phyloP scores from a whole-genome alignment of 2,888 invertebrate species.

The Fragum whitleyi region DNA sequence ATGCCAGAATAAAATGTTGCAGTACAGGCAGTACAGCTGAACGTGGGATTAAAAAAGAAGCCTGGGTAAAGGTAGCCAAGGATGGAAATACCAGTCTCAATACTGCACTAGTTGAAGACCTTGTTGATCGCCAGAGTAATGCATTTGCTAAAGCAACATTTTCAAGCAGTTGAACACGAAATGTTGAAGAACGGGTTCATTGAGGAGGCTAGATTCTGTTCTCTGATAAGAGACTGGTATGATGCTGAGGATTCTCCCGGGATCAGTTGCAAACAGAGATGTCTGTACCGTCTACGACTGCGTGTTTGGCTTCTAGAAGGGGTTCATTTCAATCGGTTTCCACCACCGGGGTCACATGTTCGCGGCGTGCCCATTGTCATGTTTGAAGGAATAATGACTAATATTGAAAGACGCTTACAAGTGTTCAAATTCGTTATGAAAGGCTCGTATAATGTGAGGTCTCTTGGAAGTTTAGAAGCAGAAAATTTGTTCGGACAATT shows the following conservation, averaged over 20 bases:
- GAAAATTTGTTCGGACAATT: slow-evolving; percentile 56
- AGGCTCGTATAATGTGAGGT: slow-evolving; percentile 37
- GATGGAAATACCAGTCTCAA: slow-evolving; percentile 34
- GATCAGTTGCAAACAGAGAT: slow-evolving; percentile 15
- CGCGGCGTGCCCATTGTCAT: slow-evolving; percentile 44
- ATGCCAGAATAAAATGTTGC: slow-evolving; percentile 42
- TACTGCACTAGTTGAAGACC: slow-evolving; percentile 39
- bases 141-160: slow-evolving; percentile 46
- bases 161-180: slow-evolving; percentile 24
- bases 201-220: slow-evolving; percentile 48
- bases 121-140: slow-evolving; percentile 52
- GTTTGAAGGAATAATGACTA: slow-evolving; percentile 48
- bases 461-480: slow-evolving; percentile 29
- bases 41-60: slow-evolving; percentile 32
- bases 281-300: slow-evolving; percentile 19
- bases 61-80: slow-evolving; percentile 46
- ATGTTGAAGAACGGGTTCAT: slow-evolving; percentile 30
- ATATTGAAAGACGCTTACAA: slow-evolving; percentile 46
- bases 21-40: slow-evolving; percentile 38
- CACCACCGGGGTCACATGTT: slow-evolving; percentile 33
- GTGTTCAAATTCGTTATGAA: slow-evolving; percentile 3
- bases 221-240: slow-evolving; percentile 46
- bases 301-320: slow-evolving; percentile 30
- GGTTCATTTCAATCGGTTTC: slow-evolving; percentile 9
- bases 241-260: slow-evolving; percentile 54